These are phyloP conservation scores for Acleris sparsana DNA, from an alignment of 2,888 invertebrate species.

Conservation along the genomic window DNA sequence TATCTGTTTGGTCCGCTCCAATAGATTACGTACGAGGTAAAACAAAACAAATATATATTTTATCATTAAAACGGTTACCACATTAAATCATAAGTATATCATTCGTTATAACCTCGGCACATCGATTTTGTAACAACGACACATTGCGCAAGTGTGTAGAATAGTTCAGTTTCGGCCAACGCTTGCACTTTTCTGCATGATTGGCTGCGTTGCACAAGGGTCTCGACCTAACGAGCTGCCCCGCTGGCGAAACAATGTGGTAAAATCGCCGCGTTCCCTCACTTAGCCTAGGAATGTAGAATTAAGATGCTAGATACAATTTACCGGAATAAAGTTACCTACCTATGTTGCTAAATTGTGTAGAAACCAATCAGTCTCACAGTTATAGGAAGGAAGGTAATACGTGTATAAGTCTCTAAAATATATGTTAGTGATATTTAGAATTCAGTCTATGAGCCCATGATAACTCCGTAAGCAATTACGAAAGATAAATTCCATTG, in stretches of 20 bases:
- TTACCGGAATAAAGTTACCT: too few species aligned
- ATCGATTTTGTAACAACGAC: slow-evolving; percentile 17
- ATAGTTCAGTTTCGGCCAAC: slow-evolving; percentile 58
- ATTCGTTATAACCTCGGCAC: slow-evolving; percentile 4
- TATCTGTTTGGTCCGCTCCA: too few species aligned
- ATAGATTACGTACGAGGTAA: too few species aligned
- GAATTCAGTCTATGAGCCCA: too few species aligned
- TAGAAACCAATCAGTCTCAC: too few species aligned
- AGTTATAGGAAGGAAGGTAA: too few species aligned
- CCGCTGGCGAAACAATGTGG: slow-evolving; percentile 57
- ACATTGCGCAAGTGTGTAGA: slow-evolving; percentile 37
- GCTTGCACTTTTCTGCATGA: slow-evolving; percentile 61
- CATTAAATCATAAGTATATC: slow-evolving; percentile 18
- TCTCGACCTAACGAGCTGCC: slow-evolving; percentile 63
- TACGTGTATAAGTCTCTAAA: too few species aligned
- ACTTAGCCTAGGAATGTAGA: slow-evolving; percentile 14
- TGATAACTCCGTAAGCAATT: too few species aligned
- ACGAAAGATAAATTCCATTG: too few species aligned
- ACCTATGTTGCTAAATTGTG: too few species aligned
- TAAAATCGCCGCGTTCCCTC: slow-evolving; percentile 42
- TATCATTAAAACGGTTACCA: not conserved
- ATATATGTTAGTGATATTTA: too few species aligned
- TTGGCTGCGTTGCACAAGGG: slow-evolving; percentile 64
- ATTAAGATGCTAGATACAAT: slow-evolving; percentile 7
- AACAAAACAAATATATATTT: too few species aligned